Evolutionary conservation across 2,113 vertebrate species (phyloP).

Genomic region (Rhombomys opimus): DNA sequence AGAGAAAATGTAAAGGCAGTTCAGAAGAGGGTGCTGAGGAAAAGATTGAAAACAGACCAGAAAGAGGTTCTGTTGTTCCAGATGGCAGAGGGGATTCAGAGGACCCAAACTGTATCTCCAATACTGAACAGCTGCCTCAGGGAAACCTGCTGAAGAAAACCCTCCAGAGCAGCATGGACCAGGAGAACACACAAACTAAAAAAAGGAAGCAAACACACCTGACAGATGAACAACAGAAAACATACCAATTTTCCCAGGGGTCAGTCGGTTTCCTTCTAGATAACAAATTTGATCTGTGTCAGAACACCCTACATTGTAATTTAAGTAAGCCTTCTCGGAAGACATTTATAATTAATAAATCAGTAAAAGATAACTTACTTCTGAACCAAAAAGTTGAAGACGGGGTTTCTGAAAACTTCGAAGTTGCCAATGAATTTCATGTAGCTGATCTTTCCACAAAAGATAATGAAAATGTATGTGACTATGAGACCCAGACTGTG

Average conservation of each 20-base stretch:
- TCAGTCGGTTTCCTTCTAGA: slow-evolving; percentile 35
- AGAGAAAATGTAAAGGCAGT: slow-evolving; percentile 62
- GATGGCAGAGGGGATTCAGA: slow-evolving; percentile 12
- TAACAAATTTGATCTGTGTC: slow-evolving; percentile 4
- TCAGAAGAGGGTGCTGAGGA: slow-evolving; percentile 60
- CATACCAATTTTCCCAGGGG: not conserved
- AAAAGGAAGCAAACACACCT: slow-evolving; percentile 22
- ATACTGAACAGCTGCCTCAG: slow-evolving; percentile 52
- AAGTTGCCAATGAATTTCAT: slow-evolving; percentile 61
- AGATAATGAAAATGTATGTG: slow-evolving; percentile 56
- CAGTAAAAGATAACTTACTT: slow-evolving; percentile 59
- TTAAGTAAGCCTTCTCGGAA: slow-evolving; percentile 68
- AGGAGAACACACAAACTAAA: slow-evolving; percentile 31
- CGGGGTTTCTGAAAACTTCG: slow-evolving; percentile 52
- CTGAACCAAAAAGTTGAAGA: slow-evolving; percentile 65
- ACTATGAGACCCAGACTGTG: slow-evolving; percentile 51
- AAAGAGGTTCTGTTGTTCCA: slow-evolving; percentile 22
- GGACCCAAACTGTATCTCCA: slow-evolving; percentile 46
- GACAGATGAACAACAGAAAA: slow-evolving; percentile 12
- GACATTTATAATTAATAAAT: slow-evolving; percentile 76
- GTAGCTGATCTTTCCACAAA: slow-evolving; percentile 59
- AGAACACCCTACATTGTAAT: not conserved
- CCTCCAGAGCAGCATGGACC: slow-evolving; percentile 27
- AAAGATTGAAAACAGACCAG: slow-evolving; percentile 10
- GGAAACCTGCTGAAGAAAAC: slow-evolving; percentile 30